Evolutionary conservation across 2,888 invertebrate species (phyloP).

Genomic region (Cryptophagus acutangulus): DNA sequence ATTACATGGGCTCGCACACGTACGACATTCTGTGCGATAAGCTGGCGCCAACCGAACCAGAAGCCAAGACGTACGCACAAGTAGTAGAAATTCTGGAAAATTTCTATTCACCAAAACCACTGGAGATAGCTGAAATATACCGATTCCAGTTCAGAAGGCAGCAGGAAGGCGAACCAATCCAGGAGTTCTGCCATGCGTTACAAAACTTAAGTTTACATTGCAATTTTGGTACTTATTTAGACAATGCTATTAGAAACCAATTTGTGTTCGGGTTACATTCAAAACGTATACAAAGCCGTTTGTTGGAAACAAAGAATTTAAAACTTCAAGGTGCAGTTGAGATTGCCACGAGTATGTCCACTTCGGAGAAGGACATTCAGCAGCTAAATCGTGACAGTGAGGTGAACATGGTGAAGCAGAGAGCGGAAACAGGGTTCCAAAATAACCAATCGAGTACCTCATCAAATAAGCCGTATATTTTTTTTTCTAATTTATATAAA

Average conservation of each 20-base stretch:
- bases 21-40: conserved; percentile 15
- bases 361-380: too few species aligned
- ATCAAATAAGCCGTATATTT: too few species aligned
- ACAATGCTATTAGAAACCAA: conserved; percentile 9
- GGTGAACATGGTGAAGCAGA: too few species aligned
- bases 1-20: conserved; percentile 17
- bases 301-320: not conserved
- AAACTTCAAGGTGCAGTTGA: not conserved
- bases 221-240: conserved; percentile 10
- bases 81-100: conserved; percentile 3
- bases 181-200: conserved; percentile 4
- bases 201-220: conserved; percentile 11
- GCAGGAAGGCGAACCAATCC: conserved; percentile 17
- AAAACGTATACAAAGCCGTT: not conserved
- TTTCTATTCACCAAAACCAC: conserved; percentile 17
- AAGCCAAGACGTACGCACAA: conserved; percentile 2
- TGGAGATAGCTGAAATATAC: conserved; percentile 27
- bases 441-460: too few species aligned
- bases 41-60: conserved; percentile 6
- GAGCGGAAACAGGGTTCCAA: too few species aligned
- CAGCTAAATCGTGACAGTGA: too few species aligned
- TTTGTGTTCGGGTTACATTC: conserved; percentile 5
- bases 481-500: too few species aligned
- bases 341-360: not conserved
- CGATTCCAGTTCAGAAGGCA: conserved; percentile 26